phyloP scores from a whole-genome alignment of 2,113 vertebrate species.

The Thryonomys swinderianus region DNA sequence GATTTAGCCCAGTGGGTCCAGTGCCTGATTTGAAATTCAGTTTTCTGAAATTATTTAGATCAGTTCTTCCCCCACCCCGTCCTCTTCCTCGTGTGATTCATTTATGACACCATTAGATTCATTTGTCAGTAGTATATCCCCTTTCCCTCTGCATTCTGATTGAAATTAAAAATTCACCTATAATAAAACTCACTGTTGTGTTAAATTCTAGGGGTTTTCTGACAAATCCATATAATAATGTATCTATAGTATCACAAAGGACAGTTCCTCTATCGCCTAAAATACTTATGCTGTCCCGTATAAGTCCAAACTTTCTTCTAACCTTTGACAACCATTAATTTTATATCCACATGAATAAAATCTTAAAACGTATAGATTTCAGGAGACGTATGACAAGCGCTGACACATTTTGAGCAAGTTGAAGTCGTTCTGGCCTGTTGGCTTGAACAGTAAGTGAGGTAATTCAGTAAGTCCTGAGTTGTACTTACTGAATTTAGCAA shows the following conservation, averaged over 20 bases:
- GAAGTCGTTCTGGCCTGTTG: too few relatives aligned
- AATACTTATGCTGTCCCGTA: not conserved
- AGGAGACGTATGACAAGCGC: too few relatives aligned
- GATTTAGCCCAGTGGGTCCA: too few relatives aligned
- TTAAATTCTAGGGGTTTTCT: not conserved
- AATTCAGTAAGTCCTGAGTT: too few relatives aligned
- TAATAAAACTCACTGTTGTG: not conserved
- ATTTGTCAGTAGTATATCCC: constrained; percentile 19
- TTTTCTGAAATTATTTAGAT: constrained; percentile 39
- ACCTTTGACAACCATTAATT: not conserved
- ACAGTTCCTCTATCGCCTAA: not conserved
- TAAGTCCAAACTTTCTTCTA: not conserved
- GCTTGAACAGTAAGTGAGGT: too few relatives aligned
- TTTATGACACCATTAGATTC: constrained; percentile 22
- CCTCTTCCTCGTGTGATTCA: not conserved
- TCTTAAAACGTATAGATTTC: not conserved
- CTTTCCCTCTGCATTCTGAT: not conserved
- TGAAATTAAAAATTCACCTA: constrained; percentile 7
- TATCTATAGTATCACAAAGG: not conserved
- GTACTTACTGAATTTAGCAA: constrained; percentile 22
- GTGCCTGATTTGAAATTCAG: too few relatives aligned
- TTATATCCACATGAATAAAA: not conserved
- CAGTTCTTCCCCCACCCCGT: not conserved
- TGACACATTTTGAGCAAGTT: too few relatives aligned
- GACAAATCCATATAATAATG: not conserved